Evolutionary conservation across 1,140 invertebrate species (phyloP), one percentile per base, ranked within the genome.

Genomic region (Drosophila mayri): DNA sequence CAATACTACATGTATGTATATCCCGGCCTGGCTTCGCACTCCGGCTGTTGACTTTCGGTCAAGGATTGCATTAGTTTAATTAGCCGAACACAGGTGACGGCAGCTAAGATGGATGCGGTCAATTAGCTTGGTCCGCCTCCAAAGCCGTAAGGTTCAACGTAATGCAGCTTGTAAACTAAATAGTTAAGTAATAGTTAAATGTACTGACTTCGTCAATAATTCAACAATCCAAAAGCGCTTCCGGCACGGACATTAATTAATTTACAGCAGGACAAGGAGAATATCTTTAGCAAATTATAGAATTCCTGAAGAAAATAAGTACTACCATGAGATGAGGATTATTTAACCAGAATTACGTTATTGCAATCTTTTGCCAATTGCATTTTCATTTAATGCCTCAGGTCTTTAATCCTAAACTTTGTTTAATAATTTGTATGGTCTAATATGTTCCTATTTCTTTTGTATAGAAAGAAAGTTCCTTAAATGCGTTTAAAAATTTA

Each of bases 61-160:
- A 52, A 76, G 64, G 66, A 52, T 71, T 71, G 76, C 44, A 78
- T 78, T 78, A 78, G 58, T 77, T 78, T 71, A 78, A 78, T 78
- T 71, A 78, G 65, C 46, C 60, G 58, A 71, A 58, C 44, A 58
- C 43, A 67, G 64, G 35, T 47, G 55, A 44, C 74, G 59, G 54
- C 47, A 76, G 25, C 46, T 41, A 61, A 60, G 74, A 55, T 60
- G 47, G 37, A 72, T 72, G 52, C 44, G 46, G 65, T 68, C 65
- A 52, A 50, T 67, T 67, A 43, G 46, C 16, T 40, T n/a, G 44
- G 62, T n/a, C 37, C 30, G 44, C 22, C 62, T 66, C 11, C 6
- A 14, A 67, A 50, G 9, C 46, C 63, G 28, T 25, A 28, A 43
- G 65, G 22, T 63, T 30, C 22, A 66, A 62, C 22, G 14, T 66